phyloP scores from a whole-genome alignment of 2,888 invertebrate genomes.

The Malthinus flaveolus region DNA sequence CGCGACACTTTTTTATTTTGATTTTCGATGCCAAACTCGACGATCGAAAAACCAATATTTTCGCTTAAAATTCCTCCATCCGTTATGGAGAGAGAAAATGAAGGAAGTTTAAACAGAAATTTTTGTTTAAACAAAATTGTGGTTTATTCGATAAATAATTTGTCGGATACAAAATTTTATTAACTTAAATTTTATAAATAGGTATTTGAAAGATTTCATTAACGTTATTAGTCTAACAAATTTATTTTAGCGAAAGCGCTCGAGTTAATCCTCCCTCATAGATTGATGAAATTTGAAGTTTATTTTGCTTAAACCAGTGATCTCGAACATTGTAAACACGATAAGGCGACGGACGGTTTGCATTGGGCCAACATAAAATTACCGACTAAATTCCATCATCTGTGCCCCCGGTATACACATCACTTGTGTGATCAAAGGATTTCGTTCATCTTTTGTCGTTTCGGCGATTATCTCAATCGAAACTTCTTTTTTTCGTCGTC shows the following conservation, averaged over 20 bases:
- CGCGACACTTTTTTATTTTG: no score
- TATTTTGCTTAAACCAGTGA: conserved; percentile 47
- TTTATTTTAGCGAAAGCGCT: conserved; percentile 20
- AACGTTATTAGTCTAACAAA: conserved; percentile 6
- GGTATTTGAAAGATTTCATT: conserved; percentile 1
- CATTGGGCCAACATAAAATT: conserved; percentile 47
- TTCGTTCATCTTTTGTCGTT: conserved; percentile 40
- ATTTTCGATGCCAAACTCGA: no score
- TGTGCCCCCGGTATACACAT: conserved; percentile 46
- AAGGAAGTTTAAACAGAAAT: no score
- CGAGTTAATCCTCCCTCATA: conserved; percentile 21
- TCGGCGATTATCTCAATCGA: conserved; percentile 47
- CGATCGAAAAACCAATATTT: no score
- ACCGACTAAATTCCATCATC: conserved; percentile 51
- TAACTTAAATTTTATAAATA: conserved; percentile 6
- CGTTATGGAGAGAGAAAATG: no score
- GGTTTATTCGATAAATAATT: neutral
- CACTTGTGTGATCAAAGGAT: conserved; percentile 48
- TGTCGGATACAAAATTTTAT: conserved; percentile 2
- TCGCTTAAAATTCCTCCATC: no score
- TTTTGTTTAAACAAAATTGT: no score
- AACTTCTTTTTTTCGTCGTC: conserved; percentile 35
- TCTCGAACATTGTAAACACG: conserved; percentile 51
- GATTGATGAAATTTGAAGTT: conserved; percentile 40
- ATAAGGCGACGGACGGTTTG: conserved; percentile 43